A percentile compares a stretch with the other conserved stretches of the same genome.
phyloP scores from a whole-genome alignment of 2,797 vertebrate genomes.

The Paedocypris micromegethes region DNA sequence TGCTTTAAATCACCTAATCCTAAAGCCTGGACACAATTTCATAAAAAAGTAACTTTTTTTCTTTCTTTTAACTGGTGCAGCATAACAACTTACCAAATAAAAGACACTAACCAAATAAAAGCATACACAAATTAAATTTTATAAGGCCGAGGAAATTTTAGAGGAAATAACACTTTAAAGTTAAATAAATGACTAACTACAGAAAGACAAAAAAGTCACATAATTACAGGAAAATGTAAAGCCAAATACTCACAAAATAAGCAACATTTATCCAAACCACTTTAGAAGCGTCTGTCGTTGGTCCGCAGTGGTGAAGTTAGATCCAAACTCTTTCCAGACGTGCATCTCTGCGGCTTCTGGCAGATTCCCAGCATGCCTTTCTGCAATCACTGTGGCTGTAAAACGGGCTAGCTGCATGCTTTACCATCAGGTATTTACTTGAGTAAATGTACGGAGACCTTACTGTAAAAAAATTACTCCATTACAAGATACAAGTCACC shows the following conservation, averaged over 20 bases:
- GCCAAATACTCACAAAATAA: conserved; percentile 34
- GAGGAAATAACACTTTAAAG: too few species aligned
- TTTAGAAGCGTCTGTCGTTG: conserved; percentile 63
- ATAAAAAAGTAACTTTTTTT: too few species aligned
- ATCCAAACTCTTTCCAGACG: conserved; percentile 83
- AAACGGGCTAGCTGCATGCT: too few species aligned
- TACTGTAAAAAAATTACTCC: too few species aligned
- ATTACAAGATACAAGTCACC: too few species aligned
- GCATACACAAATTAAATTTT: too few species aligned
- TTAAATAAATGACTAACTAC: conserved; percentile 6
- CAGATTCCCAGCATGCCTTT: conserved; percentile 66
- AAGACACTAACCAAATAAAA: too few species aligned
- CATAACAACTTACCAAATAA: too few species aligned
- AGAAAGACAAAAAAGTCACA: conserved; percentile 15
- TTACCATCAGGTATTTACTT: too few species aligned
- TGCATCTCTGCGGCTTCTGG: conserved; percentile 78
- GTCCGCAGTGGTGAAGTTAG: conserved; percentile 75
- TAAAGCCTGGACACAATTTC: background rate
- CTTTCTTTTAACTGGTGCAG: too few species aligned
- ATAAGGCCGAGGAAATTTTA: too few species aligned
- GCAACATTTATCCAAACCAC: conserved; percentile 72
- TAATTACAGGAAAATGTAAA: conserved; percentile 27
- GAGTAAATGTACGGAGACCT: too few species aligned
- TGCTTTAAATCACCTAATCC: conserved; percentile 6
- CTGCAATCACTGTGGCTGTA: conserved; percentile 60